Evolutionary conservation across 2,888 invertebrate genomes (phyloP), one percentile per base, ranked within the genome.

Genomic region (Horisme vitalbata): DNA sequence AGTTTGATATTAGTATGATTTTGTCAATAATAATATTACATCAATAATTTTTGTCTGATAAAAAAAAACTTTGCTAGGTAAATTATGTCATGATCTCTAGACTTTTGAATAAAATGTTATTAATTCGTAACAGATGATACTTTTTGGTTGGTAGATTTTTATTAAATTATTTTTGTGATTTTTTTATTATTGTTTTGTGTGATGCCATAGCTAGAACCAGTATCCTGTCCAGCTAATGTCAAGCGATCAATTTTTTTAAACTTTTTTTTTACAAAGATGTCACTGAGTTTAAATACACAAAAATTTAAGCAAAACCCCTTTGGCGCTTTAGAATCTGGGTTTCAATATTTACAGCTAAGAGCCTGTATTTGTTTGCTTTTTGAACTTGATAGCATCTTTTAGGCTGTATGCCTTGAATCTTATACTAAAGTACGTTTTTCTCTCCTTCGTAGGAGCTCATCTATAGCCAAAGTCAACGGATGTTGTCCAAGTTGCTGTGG

Each of bases 401-500:
- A 33, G 45, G 45, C 45, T 8, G 15, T 47, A 30, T 41, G 31
- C 46, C 47, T 48, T 45, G 20, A 24, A 28, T 41, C 45, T 37
- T 33, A 47, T 47, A 87, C 87, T 89, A 89, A 89, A 89, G 81
- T 73, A 71, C 68, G 61, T 85, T 82, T 88, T 89, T 88, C 86
- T 87, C 86, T 84, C 88, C 84, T 87, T 88, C 81, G 81, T 89
- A 89, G 89, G 89, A 89, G 89, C 86, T 88, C 90, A 89, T 89
- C 89, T 89, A 89, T 89, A 89, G 80, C 87, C 89, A 89, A 89
- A 89, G 89, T 59, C 89, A 89, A 84, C 87, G 89, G 89, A 88
- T 88, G 89, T 87, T 89, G 78, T 89, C 89, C 75, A 89, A 89
- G 86, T 83, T 89, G 89, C 89, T 89, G 89, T 89, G 89, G 89